phyloP scores from a whole-genome alignment of 2,113 vertebrate genomes.

The Istiophorus platypterus region DNA sequence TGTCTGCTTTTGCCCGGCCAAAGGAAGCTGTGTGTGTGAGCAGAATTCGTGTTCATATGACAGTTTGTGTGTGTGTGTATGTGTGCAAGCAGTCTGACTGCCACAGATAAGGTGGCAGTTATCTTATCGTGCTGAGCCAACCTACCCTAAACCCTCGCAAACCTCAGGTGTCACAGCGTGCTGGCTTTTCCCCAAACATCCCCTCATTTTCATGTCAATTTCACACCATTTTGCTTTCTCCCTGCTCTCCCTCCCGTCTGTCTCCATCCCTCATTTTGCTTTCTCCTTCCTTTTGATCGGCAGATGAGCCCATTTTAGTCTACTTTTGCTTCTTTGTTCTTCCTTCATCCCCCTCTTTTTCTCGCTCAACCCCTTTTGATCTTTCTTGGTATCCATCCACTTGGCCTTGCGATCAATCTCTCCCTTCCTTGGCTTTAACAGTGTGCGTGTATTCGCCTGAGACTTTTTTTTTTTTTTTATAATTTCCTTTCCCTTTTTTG shows the following conservation, averaged over 20 bases:
- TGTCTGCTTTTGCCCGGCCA: conserved; percentile 44
- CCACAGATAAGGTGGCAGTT: conserved; percentile 76
- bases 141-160: conserved; percentile 62
- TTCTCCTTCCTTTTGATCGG: conserved; percentile 29
- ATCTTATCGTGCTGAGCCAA: conserved; percentile 75
- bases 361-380: conserved; percentile 35
- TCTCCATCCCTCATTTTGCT: conserved; percentile 18
- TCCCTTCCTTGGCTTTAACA: conserved; percentile 49
- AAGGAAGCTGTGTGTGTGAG: conserved; percentile 41
- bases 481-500: conserved; percentile 1
- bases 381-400: conserved; percentile 44
- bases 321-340: conserved; percentile 30
- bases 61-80: conserved; percentile 20
- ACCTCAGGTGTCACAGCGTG: conserved; percentile 68
- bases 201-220: conserved; percentile 74
- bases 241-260: conserved; percentile 14
- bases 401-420: conserved; percentile 36
- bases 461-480: not conserved
- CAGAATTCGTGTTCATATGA: conserved; percentile 51
- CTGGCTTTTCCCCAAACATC: conserved; percentile 51
- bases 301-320: conserved; percentile 55
- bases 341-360: conserved; percentile 4
- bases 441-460: not conserved
- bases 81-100: conserved; percentile 67
- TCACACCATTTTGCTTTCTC: conserved; percentile 55